phyloP scores from a whole-genome alignment of 2,888 invertebrate species.

The Fabriciana adippe region DNA sequence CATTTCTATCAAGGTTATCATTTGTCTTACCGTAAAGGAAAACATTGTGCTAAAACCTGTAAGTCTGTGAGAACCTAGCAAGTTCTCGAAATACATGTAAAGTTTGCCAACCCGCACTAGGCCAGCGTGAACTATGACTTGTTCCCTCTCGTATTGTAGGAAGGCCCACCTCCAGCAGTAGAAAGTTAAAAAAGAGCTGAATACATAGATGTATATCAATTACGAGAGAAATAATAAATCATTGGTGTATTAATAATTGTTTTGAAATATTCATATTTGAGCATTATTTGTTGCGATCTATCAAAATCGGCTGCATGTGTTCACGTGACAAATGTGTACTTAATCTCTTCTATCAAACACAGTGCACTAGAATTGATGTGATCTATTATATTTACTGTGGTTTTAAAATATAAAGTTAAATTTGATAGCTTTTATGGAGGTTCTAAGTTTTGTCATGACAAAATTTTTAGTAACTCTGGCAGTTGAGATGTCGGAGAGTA shows the following conservation, averaged over 20 bases:
- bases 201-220: neutral
- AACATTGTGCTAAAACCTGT: no score
- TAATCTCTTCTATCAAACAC: slow-evolving; percentile 51
- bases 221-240: neutral
- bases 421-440: neutral
- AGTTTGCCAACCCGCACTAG: no score
- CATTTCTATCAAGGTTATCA: no score
- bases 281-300: slow-evolving; percentile 49
- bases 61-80: no score
- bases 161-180: no score
- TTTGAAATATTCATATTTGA: slow-evolving; percentile 15
- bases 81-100: no score
- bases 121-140: no score
- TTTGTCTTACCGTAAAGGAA: no score
- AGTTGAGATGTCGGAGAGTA: no score
- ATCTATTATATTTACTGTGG: slow-evolving; percentile 12
- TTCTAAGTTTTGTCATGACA: neutral
- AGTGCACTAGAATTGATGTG: slow-evolving; percentile 1
- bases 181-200: no score
- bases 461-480: no score
- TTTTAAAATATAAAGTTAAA: neutral
- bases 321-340: slow-evolving; percentile 65
- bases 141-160: no score
- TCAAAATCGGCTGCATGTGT: slow-evolving; percentile 65
- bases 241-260: neutral